Evolutionary conservation across 2,888 invertebrate species (phyloP).

Genomic region (Meloe dianella): DNA sequence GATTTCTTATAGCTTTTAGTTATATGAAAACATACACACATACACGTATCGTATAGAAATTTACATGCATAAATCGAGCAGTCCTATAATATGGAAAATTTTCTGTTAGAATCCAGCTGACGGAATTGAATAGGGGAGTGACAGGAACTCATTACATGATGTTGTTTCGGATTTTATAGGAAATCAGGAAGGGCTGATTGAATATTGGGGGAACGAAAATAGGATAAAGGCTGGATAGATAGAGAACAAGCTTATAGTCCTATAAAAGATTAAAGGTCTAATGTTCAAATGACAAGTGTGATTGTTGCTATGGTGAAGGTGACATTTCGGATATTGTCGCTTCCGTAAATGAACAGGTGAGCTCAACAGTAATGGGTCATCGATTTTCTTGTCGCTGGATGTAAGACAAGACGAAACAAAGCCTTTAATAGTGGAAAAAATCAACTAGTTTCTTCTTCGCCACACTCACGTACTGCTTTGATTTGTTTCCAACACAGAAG

Average conservation of each 20-base stretch:
- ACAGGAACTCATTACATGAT: conserved; percentile 22
- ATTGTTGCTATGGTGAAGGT: not conserved
- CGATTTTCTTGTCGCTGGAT: not conserved
- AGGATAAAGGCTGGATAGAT: too few species aligned
- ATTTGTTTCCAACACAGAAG: conserved; percentile 29
- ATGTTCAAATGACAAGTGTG: not conserved
- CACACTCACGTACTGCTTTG: conserved; percentile 34
- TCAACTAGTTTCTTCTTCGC: conserved; percentile 28
- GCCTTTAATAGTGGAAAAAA: not conserved
- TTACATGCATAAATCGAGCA: too few species aligned
- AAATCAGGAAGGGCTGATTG: conserved; percentile 17
- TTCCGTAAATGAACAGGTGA: conserved; percentile 24
- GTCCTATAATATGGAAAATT: conserved; percentile 26
- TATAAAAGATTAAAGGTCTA: conserved; percentile 1
- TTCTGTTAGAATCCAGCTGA: conserved; percentile 25
- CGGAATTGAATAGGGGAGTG: conserved; percentile 19
- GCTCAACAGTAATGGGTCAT: conserved; percentile 24
- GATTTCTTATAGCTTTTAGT: not conserved
- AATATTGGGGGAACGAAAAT: conserved; percentile 16
- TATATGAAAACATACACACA: not conserved
- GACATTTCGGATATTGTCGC: not conserved
- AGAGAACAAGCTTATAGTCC: not conserved
- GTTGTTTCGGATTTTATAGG: conserved; percentile 24
- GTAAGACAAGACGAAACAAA: too few species aligned
- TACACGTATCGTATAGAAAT: too few species aligned